Conservation (phyloP, 2,888 invertebrate genomes). For the Eumerus sabulonum region DNA sequence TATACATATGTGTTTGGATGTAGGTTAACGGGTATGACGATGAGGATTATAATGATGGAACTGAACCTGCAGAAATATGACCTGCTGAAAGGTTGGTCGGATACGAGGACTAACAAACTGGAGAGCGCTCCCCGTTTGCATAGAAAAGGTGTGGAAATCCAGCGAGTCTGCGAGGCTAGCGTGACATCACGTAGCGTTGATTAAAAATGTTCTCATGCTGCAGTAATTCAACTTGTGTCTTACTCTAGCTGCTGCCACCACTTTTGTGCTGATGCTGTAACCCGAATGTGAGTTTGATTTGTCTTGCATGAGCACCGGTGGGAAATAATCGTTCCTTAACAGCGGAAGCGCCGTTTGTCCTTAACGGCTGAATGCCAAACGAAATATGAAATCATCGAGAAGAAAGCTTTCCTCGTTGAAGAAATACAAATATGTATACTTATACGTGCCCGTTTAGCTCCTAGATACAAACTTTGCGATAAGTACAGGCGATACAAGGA, state of each 20-base stretch:
- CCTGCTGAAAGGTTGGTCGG: constrained; percentile 38
- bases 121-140: constrained; percentile 33
- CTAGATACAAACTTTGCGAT: too few species aligned
- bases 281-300: neutral
- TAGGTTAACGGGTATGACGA: constrained; percentile 25
- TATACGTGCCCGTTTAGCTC: too few species aligned
- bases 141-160: constrained; percentile 66
- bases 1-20: too few species aligned
- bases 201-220: constrained; percentile 66
- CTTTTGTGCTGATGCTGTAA: too few species aligned
- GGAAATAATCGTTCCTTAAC: constrained; percentile 13
- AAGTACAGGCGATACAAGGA: constrained; percentile 18
- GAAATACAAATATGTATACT: too few species aligned
- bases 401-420: constrained; percentile 52
- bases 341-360: constrained; percentile 41
- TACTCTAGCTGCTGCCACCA: constrained; percentile 14
- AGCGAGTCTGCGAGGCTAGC: constrained; percentile 66
- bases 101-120: constrained; percentile 16
- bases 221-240: constrained; percentile 61
- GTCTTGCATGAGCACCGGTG: constrained; percentile 20
- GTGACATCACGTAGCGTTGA: constrained; percentile 66
- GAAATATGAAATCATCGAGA: constrained; percentile 13
- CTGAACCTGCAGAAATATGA: constrained; percentile 66
- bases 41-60: constrained; percentile 44
- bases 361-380: constrained; percentile 56